Percentiles rank a stretch among this genome's conserved stretches.
Conservation (phyloP, 2,888 invertebrate species). For the Brachylomia viminalis region DNA sequence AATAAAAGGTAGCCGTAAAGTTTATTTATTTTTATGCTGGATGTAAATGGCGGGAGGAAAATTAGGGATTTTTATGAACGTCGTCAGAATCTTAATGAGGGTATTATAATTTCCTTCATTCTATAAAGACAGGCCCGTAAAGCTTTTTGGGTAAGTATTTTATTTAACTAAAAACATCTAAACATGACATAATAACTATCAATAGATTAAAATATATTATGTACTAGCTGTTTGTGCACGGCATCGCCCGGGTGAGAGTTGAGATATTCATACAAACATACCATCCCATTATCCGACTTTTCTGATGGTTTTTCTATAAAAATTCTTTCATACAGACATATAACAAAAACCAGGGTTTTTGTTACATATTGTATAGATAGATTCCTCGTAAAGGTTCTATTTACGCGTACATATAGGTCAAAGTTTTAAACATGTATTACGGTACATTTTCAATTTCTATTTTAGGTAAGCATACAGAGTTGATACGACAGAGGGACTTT, state of each 20-base stretch:
- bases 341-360: too few relatives aligned
- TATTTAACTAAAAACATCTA: neutral
- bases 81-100: constrained; percentile 30
- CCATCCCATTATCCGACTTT: too few relatives aligned
- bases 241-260: too few relatives aligned
- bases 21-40: constrained; percentile 42
- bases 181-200: neutral
- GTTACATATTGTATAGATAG: too few relatives aligned
- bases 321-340: too few relatives aligned
- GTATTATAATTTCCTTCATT: constrained; percentile 17
- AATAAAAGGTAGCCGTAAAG: constrained; percentile 49
- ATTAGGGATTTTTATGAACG: constrained; percentile 36
- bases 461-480: constrained; percentile 15
- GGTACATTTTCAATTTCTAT: neutral
- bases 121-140: constrained; percentile 1
- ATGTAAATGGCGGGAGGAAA: constrained; percentile 39
- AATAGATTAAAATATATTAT: too few relatives aligned
- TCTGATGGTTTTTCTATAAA: too few relatives aligned
- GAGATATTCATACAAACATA: too few relatives aligned
- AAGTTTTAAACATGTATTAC: neutral
- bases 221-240: too few relatives aligned
- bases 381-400: too few relatives aligned
- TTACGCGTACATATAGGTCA: neutral
- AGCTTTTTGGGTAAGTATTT: neutral
- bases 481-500: too few relatives aligned